Conservation (phyloP, 2,888 invertebrate species). For the Xestia sexstrigata region DNA sequence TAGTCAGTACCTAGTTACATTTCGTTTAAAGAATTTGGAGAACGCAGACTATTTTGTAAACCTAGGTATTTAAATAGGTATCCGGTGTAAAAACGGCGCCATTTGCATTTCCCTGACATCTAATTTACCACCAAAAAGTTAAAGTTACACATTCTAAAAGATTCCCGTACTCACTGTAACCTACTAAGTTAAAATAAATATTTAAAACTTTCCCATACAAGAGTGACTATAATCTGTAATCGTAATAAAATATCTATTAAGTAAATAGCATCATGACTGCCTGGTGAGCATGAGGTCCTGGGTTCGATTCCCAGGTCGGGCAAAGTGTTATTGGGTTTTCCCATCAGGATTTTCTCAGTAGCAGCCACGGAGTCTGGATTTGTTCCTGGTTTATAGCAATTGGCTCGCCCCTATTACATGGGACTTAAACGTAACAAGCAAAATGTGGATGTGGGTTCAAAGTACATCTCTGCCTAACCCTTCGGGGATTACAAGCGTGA, state of each 20-base stretch:
- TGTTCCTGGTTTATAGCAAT: no score
- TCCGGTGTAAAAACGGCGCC: neutral
- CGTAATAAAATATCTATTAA: neutral
- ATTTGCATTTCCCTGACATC: conserved; percentile 19
- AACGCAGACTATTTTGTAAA: conserved; percentile 13
- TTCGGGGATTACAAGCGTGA: no score
- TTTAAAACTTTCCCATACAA: neutral
- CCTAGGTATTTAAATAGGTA: conserved; percentile 17
- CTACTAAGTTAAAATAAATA: neutral
- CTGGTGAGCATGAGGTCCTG: no score
- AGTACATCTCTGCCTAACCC: no score
- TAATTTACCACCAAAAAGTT: conserved; percentile 6
- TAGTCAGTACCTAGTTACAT: conserved; percentile 2
- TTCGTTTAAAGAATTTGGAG: conserved; percentile 35
- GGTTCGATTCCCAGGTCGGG: no score
- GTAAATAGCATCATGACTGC: neutral
- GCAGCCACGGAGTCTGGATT: no score
- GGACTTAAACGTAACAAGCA: no score
- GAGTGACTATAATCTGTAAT: neutral
- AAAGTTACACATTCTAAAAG: neutral
- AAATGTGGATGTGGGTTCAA: no score
- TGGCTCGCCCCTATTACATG: no score
- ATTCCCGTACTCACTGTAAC: neutral
- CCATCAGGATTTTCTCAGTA: no score
- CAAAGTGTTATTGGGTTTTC: no score